These are phyloP conservation scores for Falco biarmicus DNA, from an alignment of 2,797 vertebrate genomes.

Conservation along the genomic window DNA sequence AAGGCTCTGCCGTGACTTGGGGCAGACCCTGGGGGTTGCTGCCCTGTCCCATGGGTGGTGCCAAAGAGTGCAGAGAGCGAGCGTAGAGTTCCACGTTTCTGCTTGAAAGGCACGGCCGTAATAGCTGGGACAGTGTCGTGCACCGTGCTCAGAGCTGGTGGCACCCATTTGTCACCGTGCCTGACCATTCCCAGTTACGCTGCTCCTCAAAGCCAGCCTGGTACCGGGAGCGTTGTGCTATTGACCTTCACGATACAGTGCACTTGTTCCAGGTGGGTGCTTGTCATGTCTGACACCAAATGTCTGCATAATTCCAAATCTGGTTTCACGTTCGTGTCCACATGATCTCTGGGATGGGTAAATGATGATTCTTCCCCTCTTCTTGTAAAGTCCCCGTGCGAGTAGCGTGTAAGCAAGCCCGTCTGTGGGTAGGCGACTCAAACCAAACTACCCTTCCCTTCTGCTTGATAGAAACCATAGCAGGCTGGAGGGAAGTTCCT, in stretches of 20 bases:
- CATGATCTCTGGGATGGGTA: background rate
- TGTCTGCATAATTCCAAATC: background rate
- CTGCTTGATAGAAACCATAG: slow-evolving; percentile 8
- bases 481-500: background rate
- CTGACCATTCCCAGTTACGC: fast-evolving
- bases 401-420: background rate
- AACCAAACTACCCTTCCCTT: background rate
- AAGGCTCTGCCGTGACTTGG: background rate
- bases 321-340: fast-evolving
- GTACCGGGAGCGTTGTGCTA: background rate
- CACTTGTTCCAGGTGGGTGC: background rate
- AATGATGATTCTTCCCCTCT: background rate
- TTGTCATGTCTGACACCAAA: background rate
- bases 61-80: background rate
- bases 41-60: background rate
- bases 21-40: background rate
- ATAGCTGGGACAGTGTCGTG: fast-evolving
- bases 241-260: background rate
- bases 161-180: fast-evolving
- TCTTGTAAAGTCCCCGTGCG: background rate
- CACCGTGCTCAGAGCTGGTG: background rate
- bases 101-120: fast-evolving
- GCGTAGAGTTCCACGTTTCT: fast-evolving
- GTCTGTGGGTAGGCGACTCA: background rate
- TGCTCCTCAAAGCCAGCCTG: background rate